Evolutionary conservation across 2,888 invertebrate genomes (phyloP), one percentile per base, ranked within the genome.

Genomic region (Andrena fulva): DNA sequence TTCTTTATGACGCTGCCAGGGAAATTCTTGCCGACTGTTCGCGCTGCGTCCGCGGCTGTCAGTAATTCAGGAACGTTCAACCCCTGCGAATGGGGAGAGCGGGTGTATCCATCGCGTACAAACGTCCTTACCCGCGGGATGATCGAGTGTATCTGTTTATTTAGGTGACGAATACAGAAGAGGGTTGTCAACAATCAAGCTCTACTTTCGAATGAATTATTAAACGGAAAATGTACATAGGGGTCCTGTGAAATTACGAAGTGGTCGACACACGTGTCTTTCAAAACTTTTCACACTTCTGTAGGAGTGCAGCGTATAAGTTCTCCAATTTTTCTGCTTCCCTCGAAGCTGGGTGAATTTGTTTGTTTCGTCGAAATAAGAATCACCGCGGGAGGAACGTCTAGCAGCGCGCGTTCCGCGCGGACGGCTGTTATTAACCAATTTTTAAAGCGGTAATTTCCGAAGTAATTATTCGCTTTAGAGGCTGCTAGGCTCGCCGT

Each of bases 1-100:
- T 80, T 75, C 73, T 77, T 78, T 84, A 74, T 77, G 72, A 27
- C 60, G 59, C 50, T 59, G 59, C 54, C 77, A 52, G 73, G 52
- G 72, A 84, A 80, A 68, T 82, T 69, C 35, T 64, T 59, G 48
- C 24, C 68, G n/a, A 60, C 35, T 54, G 54, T 69, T 20, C 35
- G 16, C 62, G 29, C 12, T 16, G n/a, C 70, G 69, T 48, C 50
- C 50, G 8, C 42, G 50, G 50, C 27, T 50, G 31, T 54, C 69
- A 48, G 62, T 73, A 66, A 73, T 67, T 67, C 62, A 69, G 68
- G 48, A 59, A 75, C 16, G 67, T 33, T 73, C 66, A 69, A 60
- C 20, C 33, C 29, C 16, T 20, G 35, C 7, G n/a, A 16, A 16
- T 16, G 20, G 0, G 68, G 66, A 60, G 48, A 80, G 59, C 12